These are phyloP conservation scores for Euthynnus affinis DNA, from an alignment of 2,797 vertebrate species.

Conservation along the genomic window DNA sequence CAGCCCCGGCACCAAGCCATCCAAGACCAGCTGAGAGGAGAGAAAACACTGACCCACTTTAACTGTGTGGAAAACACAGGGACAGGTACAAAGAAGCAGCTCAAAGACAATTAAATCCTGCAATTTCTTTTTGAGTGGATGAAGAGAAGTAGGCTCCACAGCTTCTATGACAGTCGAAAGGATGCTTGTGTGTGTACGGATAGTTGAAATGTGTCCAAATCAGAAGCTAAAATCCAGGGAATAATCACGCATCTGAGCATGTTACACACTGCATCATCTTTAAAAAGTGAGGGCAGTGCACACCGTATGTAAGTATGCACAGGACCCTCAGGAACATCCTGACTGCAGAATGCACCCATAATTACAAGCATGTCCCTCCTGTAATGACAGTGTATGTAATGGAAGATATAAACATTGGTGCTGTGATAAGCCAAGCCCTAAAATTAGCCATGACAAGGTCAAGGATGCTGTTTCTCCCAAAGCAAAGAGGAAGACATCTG, in stretches of 20 bases:
- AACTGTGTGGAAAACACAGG: slow-evolving; percentile 5
- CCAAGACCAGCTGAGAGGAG: slow-evolving; percentile 48
- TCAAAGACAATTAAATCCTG: slow-evolving; percentile 42
- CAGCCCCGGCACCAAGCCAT: slow-evolving; percentile 51
- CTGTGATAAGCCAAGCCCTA: slow-evolving; percentile 80
- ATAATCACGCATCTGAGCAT: slow-evolving; percentile 32
- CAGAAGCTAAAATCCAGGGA: slow-evolving; percentile 28
- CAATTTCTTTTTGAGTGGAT: slow-evolving; percentile 39
- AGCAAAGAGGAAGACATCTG: slow-evolving; percentile 83
- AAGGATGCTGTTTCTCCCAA: slow-evolving; percentile 80
- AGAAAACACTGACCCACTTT: slow-evolving; percentile 61
- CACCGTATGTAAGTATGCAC: slow-evolving; percentile 38
- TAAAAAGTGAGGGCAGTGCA: slow-evolving; percentile 1
- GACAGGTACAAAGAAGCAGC: slow-evolving; percentile 53
- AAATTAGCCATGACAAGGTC: slow-evolving; percentile 85
- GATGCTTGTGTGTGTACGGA: slow-evolving; percentile 1
- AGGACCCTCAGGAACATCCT: slow-evolving; percentile 51
- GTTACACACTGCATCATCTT: slow-evolving; percentile 14
- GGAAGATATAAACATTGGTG: slow-evolving; percentile 82
- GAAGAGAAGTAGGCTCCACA: slow-evolving; percentile 31
- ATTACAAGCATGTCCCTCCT: slow-evolving; percentile 72
- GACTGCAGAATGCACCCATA: slow-evolving; percentile 56
- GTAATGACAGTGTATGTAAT: slow-evolving; percentile 83
- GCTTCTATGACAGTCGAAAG: slow-evolving; percentile 21
- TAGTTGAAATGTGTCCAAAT: slow-evolving; percentile 13